These are phyloP conservation scores for Pao palembangensis DNA, from an alignment of 2,113 vertebrate genomes.

Conservation along the genomic window DNA sequence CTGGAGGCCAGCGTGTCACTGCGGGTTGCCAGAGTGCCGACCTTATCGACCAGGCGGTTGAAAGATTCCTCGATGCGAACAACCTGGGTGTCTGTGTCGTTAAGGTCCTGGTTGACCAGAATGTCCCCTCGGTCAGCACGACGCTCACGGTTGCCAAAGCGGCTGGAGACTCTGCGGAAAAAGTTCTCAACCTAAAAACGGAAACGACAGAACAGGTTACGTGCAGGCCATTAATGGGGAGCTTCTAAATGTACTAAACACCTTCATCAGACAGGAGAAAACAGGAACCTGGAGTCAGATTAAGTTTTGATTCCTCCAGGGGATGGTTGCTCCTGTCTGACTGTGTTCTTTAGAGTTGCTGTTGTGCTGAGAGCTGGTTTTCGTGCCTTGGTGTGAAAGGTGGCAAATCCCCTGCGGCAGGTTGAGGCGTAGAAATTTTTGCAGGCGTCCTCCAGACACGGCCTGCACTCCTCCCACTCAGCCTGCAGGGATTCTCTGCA, in stretches of 20 bases:
- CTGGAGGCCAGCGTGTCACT: slow-evolving; percentile 77
- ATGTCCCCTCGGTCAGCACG: slow-evolving; percentile 55
- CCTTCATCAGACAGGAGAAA: too few species aligned
- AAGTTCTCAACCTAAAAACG: slow-evolving; percentile 78
- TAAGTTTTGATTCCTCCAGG: too few species aligned
- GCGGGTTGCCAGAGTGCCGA: slow-evolving; percentile 74
- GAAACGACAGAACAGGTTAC: background rate
- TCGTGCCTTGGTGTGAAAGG: slow-evolving; percentile 79
- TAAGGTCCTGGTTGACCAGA: slow-evolving; percentile 48
- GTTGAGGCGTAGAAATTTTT: slow-evolving; percentile 79
- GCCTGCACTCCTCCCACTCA: slow-evolving; percentile 82
- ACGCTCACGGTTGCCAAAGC: slow-evolving; percentile 66
- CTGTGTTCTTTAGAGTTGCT: background rate
- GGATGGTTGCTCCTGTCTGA: background rate
- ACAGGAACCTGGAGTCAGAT: too few species aligned
- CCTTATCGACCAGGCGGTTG: slow-evolving; percentile 66
- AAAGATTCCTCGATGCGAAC: slow-evolving; percentile 78
- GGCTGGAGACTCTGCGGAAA: slow-evolving; percentile 77
- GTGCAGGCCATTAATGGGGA: too few species aligned
- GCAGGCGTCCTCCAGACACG: slow-evolving; percentile 84
- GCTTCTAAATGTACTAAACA: too few species aligned
- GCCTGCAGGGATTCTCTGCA: slow-evolving; percentile 78
- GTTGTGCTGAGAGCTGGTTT: background rate
- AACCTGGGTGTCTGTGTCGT: slow-evolving; percentile 71
- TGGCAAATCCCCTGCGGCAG: slow-evolving; percentile 74